Base-by-base conservation (phyloP, 2,888 invertebrate species). In the Campopleginae sp. region DNA sequence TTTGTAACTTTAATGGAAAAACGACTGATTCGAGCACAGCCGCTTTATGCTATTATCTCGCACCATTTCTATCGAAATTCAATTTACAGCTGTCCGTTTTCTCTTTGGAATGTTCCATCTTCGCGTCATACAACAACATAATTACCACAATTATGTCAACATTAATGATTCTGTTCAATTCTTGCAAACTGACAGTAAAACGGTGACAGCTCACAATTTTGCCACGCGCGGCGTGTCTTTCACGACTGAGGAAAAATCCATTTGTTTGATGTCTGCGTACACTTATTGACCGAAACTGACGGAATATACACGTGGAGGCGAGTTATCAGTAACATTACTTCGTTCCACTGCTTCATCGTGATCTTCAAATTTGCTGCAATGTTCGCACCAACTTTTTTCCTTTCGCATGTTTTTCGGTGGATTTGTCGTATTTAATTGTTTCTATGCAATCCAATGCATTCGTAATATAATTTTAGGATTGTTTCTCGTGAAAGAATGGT, bases 21-120 rank as follows among this genome's bases (percentile, higher is more conserved):
- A 27, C 42, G 31, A 38, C 31, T 46, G 44, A 7, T 19, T 78
- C 54, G 10, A 44, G 17, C 46, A 54, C 42, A 42, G 70, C 17
- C 46, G 23, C 51, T 38, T 66, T 58, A 44, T 23, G 68, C 46
- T 65, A 10, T 61, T 78, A 46, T 61, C 68, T 76, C n/a, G 46
- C 58, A 31, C 71, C 65, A 71, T 77, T 66, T 48, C 38, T 27
- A 46, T 27, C 12, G 12, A 31, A n/a, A 58, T 48, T 19, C 23
- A 23, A 48, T 71, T 33, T 14, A 51, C 63, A 72, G 42, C 17
- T 38, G n/a, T 27, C 7, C 1, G 33, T 19, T 31, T 19, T 79
- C 33, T 12, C 31, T 33, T 48, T 12, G 5, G 46, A 54, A 27
- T 44, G 31, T 23, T 46, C 14, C n/a, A 17, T 31, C 33, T 46